Conservation (phyloP, 1,140 invertebrate genomes). For the Phortica variegata region DNA sequence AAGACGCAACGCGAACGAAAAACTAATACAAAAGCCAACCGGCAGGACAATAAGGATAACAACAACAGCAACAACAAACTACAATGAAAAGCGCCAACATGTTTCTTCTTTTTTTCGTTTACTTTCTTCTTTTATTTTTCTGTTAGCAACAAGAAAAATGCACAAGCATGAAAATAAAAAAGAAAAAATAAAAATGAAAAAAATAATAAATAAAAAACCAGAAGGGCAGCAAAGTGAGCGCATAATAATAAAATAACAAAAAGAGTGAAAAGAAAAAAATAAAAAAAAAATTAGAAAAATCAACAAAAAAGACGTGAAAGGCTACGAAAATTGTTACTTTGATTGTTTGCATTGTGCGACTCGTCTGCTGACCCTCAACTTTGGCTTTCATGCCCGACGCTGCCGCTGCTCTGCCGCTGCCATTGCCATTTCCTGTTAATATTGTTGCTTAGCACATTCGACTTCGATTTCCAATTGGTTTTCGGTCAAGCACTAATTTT, state of each 20-base stretch:
- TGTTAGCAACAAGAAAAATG: constrained; percentile 5
- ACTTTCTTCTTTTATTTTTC: constrained; percentile 12
- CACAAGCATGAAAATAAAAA: constrained; percentile 35
- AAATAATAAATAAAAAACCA: constrained; percentile 13
- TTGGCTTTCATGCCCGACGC: no score
- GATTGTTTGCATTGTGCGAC: not conserved
- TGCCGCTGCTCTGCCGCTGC: no score
- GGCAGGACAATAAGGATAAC: no score
- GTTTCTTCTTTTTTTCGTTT: not conserved
- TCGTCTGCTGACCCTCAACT: not conserved
- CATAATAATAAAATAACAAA: not conserved
- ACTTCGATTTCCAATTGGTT: no score
- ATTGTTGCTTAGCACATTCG: no score
- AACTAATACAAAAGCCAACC: no score
- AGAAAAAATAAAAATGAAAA: constrained; percentile 18
- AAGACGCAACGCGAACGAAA: no score
- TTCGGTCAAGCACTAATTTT: no score
- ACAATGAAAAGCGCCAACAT: not conserved
- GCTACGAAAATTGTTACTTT: not conserved
- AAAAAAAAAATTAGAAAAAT: constrained; percentile 26
- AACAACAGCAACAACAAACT: constrained; percentile 17
- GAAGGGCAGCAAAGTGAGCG: not conserved
- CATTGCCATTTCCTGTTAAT: no score
- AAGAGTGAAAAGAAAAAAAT: constrained; percentile 34
- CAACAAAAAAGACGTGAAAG: not conserved